Conservation (phyloP, 1,140 invertebrate genomes). For the Drosophila ercepeae region DNA sequence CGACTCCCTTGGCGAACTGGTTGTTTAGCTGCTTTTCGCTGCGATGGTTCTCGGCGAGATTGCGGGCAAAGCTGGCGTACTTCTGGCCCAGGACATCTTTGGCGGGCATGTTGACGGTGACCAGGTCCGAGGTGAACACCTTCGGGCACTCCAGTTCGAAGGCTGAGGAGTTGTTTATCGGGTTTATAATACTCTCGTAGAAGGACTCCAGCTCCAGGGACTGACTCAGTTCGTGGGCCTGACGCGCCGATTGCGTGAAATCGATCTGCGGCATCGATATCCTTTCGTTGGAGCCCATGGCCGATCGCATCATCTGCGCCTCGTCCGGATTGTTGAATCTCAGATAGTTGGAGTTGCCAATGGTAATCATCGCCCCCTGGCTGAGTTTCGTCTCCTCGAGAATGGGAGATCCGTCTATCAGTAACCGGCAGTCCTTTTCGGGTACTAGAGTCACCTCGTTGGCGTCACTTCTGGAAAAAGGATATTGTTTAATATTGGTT, state of each 20-base stretch:
- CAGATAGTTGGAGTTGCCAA: slow-evolving; percentile 94
- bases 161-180: slow-evolving; percentile 53
- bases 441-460: slow-evolving; percentile 93
- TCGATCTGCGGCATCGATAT: slow-evolving; percentile 89
- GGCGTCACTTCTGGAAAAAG: slow-evolving; percentile 85
- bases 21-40: slow-evolving; percentile 77
- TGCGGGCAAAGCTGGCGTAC: slow-evolving; percentile 85
- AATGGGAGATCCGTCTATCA: slow-evolving; percentile 75
- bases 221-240: slow-evolving; percentile 38
- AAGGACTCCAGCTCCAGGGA: slow-evolving; percentile 67
- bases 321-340: slow-evolving; percentile 96
- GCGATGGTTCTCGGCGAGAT: slow-evolving; percentile 81
- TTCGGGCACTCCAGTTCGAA: slow-evolving; percentile 87
- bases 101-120: slow-evolving; percentile 91
- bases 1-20: slow-evolving; percentile 59
- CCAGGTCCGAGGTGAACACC: slow-evolving; percentile 90
- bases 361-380: slow-evolving; percentile 92
- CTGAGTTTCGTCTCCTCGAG: slow-evolving; percentile 73
- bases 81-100: slow-evolving; percentile 89
- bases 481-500: not conserved
- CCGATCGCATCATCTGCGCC: slow-evolving; percentile 90
- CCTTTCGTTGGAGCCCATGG: slow-evolving; percentile 85
- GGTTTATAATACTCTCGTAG: slow-evolving; percentile 74
- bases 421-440: slow-evolving; percentile 69
- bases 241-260: slow-evolving; percentile 64